Conservation (phyloP, 2,797 vertebrate genomes). For the Eutrigla gurnardus region DNA sequence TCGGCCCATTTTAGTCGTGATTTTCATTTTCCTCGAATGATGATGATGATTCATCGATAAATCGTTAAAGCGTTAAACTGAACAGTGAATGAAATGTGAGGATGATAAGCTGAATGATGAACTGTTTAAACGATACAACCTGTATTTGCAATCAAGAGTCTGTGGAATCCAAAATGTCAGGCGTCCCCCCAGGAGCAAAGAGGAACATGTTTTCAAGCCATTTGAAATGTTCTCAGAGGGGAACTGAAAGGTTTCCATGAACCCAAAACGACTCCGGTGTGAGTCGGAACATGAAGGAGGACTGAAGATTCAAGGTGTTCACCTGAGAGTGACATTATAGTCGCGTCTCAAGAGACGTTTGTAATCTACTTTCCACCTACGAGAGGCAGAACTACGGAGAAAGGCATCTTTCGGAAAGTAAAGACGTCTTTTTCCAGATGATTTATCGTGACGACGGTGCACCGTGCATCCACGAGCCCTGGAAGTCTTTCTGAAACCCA, state of each 20-base stretch:
- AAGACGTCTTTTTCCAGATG: slow-evolving; percentile 53
- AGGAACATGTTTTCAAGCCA: neutral
- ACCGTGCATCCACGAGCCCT: slow-evolving; percentile 33
- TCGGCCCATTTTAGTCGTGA: neutral
- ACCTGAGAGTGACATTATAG: slow-evolving; percentile 4
- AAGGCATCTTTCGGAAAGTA: slow-evolving; percentile 27
- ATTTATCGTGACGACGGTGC: slow-evolving; percentile 46
- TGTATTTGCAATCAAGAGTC: slow-evolving; percentile 10
- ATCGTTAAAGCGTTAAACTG: neutral
- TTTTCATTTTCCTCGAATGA: neutral
- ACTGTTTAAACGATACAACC: slow-evolving; percentile 3
- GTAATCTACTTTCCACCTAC: slow-evolving; percentile 27
- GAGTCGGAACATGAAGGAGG: slow-evolving; percentile 6
- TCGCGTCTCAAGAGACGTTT: slow-evolving; percentile 11
- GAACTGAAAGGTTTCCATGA: slow-evolving; percentile 14
- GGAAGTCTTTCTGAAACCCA: slow-evolving; percentile 50
- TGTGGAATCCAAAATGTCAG: neutral
- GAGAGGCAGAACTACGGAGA: slow-evolving; percentile 3
- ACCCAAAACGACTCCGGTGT: neutral
- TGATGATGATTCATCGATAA: neutral
- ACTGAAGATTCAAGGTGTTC: neutral
- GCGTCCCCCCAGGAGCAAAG: neutral
- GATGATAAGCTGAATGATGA: neutral
- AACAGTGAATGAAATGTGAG: neutral
- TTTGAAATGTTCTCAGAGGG: slow-evolving; percentile 5